Evolutionary conservation across 2,797 vertebrate genomes (phyloP), one percentile per base, ranked within the genome.

Genomic region (Natrix natrix): DNA sequence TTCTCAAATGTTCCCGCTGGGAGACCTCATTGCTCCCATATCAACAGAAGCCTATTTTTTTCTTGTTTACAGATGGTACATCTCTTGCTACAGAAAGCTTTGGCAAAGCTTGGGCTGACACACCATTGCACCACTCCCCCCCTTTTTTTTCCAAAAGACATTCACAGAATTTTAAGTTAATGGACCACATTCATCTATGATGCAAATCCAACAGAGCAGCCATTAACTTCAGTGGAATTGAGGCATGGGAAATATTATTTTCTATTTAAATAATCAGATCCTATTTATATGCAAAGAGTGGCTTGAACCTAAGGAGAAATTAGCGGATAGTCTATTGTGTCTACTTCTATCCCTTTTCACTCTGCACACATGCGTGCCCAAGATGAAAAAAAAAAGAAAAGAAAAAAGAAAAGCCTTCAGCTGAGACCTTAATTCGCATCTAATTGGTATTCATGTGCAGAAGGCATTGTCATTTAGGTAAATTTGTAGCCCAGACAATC

Each of bases 21-120:
- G 87, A 95, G n/a, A 78, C 91, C 24, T 59, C 92, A 92, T 90
- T 93, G 89, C 16, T 96, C 94, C 89, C 87, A 28, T 26, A 86
- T 66, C 63, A 3, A 83, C 59, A 66, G 20, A 91, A 89, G 60
- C 24, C 90, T 63, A n/a, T 56, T 88, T 88, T 22, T n/a, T 32
- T 1, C 61, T 0, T 0, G 91, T 91, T 93, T 91, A 48, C 66
- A 91, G 93, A 55, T 94, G 95, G 92, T 87, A 86, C 91, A 10
- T 17, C 0, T 55, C 91, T 94, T 96, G 32, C 91, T 94, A 83
- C 93, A 94, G 61, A 83, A 57, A 24, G 74, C 17, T 90, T 95
- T 32, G 74, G 5, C 69, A 95, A 94, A 95, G 89, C 56, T 7
- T 59, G 89, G 16, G 60, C 56, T 94, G 16, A 93, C 89, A 94